These are phyloP conservation scores for Herpetotheres cachinnans DNA, from an alignment of 2,113 vertebrate species.

Conservation along the genomic window DNA sequence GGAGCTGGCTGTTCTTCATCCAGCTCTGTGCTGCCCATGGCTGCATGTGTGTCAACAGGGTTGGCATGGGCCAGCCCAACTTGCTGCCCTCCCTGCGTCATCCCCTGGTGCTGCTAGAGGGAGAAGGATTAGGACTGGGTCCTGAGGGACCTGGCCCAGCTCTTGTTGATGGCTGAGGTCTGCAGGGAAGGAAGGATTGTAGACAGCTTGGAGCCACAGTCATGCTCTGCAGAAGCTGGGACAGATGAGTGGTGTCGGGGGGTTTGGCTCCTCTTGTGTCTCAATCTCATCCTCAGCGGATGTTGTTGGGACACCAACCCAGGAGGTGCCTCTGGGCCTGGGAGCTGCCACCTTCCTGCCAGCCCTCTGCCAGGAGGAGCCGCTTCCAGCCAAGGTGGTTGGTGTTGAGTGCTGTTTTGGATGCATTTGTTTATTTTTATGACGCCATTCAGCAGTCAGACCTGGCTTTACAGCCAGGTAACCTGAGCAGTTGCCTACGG, in stretches of 20 bases:
- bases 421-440: neutral
- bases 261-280: neutral
- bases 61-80: neutral
- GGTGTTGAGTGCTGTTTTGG: neutral
- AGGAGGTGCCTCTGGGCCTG: neutral
- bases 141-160: too few relatives aligned
- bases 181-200: neutral
- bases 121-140: too few relatives aligned
- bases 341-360: neutral
- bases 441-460: neutral
- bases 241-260: neutral
- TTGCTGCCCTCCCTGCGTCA: neutral
- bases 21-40: neutral
- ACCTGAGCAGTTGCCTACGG: constrained; percentile 3
- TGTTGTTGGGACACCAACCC: neutral
- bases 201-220: neutral
- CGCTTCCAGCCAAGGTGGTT: neutral
- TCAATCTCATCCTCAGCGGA: neutral
- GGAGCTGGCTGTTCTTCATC: neutral
- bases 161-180: too few relatives aligned
- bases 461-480: neutral
- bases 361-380: neutral
- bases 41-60: fast-evolving
- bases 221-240: neutral
- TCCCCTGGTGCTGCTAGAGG: neutral